Evolutionary conservation across 2,888 invertebrate genomes (phyloP), one percentile per base, ranked within the genome.

Genomic region (Eristalis intricaria): DNA sequence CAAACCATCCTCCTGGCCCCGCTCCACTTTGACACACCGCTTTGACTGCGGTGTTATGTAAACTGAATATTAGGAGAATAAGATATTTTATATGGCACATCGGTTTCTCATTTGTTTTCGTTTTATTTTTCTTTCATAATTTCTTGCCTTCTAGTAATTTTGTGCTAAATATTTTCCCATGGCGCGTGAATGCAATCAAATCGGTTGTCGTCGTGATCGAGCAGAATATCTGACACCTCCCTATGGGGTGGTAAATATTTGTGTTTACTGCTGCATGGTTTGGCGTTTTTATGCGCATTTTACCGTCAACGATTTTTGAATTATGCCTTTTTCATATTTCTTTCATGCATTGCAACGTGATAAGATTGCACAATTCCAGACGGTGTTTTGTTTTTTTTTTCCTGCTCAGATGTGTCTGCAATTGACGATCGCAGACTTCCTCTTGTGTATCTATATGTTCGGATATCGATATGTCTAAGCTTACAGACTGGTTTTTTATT

Each of bases 401-500:
- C 2, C 35, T 1, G 58, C 38, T 58, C 35, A 35, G 40, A 63
- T 50, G 77, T 63, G 64, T 64, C 69, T 63, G 5, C 22, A 71
- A 65, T 65, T 65, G 58, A 2, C 32, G 58, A 19, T 65, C 58
- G 38, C 15, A 74, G 74, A 79, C 74, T 75, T 82, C 74, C 61
- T 71, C 56, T 40, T 19, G 61, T 65, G 19, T 73, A 7, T 19
- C 43, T 43, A n/a, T 78, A 15, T 11, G 7, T 11, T 35, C 73
- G 64, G 26, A 80, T 61, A 63, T 56, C n/a, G 40, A 35, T 69
- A 56, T 81, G 64, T 64, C 61, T 74, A 38, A 58, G 61, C 40
- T 40, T 61, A n/a, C 38, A 75, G 63, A 86, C 86, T 75, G 82
- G 86, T 86, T 82, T 76, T 43, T 2, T 65, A 70, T 78, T 64